Evolutionary conservation across 2,797 vertebrate species (phyloP).

Genomic region (Dendrocincla fuliginosa): DNA sequence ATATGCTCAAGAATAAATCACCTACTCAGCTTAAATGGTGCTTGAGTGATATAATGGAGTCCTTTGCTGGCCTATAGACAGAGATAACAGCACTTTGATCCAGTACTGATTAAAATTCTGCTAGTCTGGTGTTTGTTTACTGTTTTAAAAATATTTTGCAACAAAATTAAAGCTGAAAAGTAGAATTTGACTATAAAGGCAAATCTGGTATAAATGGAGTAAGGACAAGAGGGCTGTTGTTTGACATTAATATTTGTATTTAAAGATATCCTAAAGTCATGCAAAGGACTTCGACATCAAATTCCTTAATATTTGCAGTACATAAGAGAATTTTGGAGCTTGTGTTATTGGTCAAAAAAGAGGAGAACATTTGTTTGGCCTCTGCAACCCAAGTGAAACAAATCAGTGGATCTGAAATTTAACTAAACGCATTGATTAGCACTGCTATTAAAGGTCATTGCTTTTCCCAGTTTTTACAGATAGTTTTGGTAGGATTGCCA

Average conservation of each 20-base stretch:
- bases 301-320: neutral
- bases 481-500: neutral
- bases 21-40: neutral
- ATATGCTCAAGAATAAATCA: neutral
- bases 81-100: conserved; percentile 3
- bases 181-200: neutral
- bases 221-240: neutral
- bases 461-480: neutral
- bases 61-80: neutral
- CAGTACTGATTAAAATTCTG: neutral
- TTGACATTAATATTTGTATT: neutral
- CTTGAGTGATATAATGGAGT: conserved; percentile 6
- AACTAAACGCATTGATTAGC: neutral
- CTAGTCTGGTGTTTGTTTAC: neutral
- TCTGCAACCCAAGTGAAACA: neutral
- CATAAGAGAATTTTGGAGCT: neutral
- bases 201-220: neutral
- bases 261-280: neutral
- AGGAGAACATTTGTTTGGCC: neutral
- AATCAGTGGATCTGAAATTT: neutral
- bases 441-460: neutral
- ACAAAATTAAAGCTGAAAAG: neutral
- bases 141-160: neutral
- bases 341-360: neutral
- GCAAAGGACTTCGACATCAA: neutral